Base-by-base conservation (phyloP, 2,797 vertebrate species). In the Pipistrellus pipistrellus region DNA sequence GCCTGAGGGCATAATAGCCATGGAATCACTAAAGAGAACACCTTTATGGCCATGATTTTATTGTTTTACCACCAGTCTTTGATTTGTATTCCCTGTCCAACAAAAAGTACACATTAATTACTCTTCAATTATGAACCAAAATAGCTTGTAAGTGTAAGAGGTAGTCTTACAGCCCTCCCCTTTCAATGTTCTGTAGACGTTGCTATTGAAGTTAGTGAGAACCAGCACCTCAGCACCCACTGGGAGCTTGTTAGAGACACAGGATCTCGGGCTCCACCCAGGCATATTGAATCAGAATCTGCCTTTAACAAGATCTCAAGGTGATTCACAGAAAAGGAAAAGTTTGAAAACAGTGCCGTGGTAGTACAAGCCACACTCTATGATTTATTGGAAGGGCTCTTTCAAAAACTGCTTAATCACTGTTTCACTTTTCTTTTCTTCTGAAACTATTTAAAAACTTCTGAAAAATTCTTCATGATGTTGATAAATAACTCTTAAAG, bases 401-500 rank as follows among this genome's bases (percentile, higher is more conserved):
- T 85, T 87, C 25, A 87, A 73, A 57, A 8, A 30, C 8, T 59
- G 4, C 75, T 87, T 85, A 75, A 57, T 62, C 91, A 73, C 30
- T 38, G 13, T 20, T 66, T 85, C 27, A 64, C 14, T 48, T 83
- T 82, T 30, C 17, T 44, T 68, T 53, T 75, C 18, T 84, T 91
- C 17, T 80, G 30, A 80, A 95, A 80, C 59, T 83, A 25, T 83
- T 80, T 91, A 59, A 73, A 62, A 75, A 88, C 55, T 41, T 2
- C 20, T 41, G 44, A 84, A 93, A 75, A 17, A 27, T 17, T 80
- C 30, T 8, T 41, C 13, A 59, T 41, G 53, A 83, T 38, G 0
- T 3, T 66, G 23, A 64, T 7, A 76, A 38, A 14, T 41, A 90
- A 80, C 71, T 21, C 46, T 38, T 32, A 30, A 20, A 57, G 53